Conservation (phyloP, 2,113 vertebrate species). For the Seriola dumerili region DNA sequence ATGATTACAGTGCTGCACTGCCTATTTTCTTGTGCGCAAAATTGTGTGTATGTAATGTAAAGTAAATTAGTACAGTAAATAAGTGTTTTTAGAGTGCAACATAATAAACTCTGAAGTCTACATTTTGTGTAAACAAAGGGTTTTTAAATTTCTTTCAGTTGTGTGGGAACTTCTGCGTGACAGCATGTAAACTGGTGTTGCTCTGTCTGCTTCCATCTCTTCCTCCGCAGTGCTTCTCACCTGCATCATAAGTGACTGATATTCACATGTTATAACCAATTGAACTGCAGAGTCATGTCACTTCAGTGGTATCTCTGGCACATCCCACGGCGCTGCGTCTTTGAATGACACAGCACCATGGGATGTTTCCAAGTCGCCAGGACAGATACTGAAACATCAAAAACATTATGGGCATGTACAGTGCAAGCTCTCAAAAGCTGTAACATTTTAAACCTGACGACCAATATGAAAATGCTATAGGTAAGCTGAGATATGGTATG, state of each 20-base stretch:
- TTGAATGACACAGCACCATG: too few species aligned
- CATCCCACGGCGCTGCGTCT: background rate
- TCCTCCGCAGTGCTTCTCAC: background rate
- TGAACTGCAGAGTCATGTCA: background rate
- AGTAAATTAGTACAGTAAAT: too few species aligned
- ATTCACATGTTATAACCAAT: background rate
- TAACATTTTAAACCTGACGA: background rate
- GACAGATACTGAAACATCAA: too few species aligned
- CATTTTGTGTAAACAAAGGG: background rate
- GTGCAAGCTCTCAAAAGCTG: background rate
- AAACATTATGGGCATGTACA: too few species aligned
- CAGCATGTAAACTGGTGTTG: background rate
- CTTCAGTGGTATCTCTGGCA: too few species aligned
- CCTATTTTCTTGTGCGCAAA: too few species aligned
- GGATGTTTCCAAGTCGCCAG: too few species aligned
- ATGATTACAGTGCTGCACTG: background rate
- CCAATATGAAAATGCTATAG: background rate
- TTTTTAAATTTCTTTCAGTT: background rate
- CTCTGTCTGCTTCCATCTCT: background rate
- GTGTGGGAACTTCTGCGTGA: background rate
- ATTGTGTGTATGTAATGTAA: too few species aligned
- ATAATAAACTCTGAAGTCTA: background rate
- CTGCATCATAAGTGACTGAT: background rate
- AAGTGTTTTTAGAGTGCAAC: background rate
- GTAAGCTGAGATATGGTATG: too few species aligned